These are phyloP conservation scores for Didymodactylos carnosus DNA, from an alignment of 2,888 invertebrate genomes.

Conservation along the genomic window DNA sequence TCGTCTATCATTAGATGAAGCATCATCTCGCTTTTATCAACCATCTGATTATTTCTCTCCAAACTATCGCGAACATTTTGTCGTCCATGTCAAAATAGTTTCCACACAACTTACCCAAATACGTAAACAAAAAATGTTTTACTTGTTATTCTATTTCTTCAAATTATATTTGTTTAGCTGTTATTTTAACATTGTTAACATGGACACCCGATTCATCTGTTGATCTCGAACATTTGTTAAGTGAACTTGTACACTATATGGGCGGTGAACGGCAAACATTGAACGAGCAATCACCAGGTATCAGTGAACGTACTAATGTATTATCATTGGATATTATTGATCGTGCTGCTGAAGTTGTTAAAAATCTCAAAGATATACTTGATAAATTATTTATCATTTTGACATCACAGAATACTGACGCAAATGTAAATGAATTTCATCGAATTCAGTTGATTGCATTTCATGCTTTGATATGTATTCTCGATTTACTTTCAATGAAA, in stretches of 20 bases:
- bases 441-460: neutral
- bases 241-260: conserved; percentile 52
- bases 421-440: neutral
- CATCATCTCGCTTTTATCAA: neutral
- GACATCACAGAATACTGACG: conserved; percentile 38
- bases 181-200: conserved; percentile 63
- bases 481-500: neutral
- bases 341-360: conserved; percentile 10
- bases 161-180: conserved; percentile 42
- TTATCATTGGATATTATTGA: conserved; percentile 5
- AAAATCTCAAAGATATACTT: conserved; percentile 71
- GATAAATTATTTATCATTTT: conserved; percentile 81
- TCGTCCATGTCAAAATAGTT: conserved; percentile 12
- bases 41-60: neutral
- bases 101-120: conserved; percentile 93
- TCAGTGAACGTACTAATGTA: too few relatives aligned
- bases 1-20: neutral
- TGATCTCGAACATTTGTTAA: conserved; percentile 61
- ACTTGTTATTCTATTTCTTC: neutral
- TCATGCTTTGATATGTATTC: neutral
- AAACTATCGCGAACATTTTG: neutral
- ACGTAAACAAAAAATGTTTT: conserved; percentile 38
- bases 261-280: conserved; percentile 37
- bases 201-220: conserved; percentile 62
- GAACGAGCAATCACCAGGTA: too few relatives aligned